Conservation (phyloP, 2,113 vertebrate genomes). For the Menura novaehollandiae region DNA sequence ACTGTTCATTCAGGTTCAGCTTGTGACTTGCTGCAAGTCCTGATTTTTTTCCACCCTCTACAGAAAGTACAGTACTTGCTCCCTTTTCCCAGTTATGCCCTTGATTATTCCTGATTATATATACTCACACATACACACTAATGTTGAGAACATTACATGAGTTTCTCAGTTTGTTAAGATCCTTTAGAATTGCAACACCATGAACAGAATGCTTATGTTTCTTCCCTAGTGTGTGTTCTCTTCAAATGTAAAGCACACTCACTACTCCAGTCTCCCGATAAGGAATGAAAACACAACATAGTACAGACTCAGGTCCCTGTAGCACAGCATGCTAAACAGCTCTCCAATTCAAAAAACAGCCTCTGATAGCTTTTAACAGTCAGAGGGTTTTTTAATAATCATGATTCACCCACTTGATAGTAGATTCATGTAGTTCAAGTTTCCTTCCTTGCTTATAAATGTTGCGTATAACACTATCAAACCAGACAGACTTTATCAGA, state of each 20-base stretch:
- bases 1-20: not conserved
- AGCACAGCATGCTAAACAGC: not conserved
- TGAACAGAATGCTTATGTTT: not conserved
- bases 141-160: not conserved
- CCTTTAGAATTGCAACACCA: not conserved
- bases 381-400: not conserved
- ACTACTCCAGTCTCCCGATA: not conserved
- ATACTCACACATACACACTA: not conserved
- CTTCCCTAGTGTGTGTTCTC: not conserved
- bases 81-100: not conserved
- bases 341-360: not conserved
- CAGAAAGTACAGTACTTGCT: not conserved
- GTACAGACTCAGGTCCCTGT: not conserved
- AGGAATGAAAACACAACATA: not conserved
- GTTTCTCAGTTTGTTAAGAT: not conserved
- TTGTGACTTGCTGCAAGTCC: not conserved
- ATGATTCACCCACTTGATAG: not conserved
- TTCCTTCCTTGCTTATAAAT: not conserved
- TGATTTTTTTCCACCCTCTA: not conserved
- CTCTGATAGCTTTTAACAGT: not conserved
- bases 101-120: not conserved
- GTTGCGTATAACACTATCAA: not conserved
- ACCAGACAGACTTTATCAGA: not conserved
- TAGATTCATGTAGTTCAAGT: not conserved
- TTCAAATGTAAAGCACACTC: not conserved